A percentile compares a stretch with the other conserved stretches of the same genome.
These are phyloP conservation scores for Eilema depressum DNA, from an alignment of 2,888 invertebrate genomes.

Conservation along the genomic window DNA sequence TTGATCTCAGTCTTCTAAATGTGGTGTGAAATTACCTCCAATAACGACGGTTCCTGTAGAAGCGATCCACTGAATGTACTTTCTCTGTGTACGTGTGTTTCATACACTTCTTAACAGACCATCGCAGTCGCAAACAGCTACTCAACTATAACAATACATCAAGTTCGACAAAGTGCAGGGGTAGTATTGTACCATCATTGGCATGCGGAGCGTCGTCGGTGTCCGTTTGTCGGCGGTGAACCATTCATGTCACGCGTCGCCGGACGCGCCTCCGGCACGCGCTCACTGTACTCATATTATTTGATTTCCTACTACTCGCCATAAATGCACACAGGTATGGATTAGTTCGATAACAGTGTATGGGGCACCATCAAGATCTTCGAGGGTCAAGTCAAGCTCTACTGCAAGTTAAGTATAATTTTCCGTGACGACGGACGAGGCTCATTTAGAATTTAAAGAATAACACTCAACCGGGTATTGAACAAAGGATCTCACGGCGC, in stretches of 20 bases:
- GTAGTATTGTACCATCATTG: background rate
- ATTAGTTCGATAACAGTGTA: background rate
- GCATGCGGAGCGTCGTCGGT: background rate
- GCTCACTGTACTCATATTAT: background rate
- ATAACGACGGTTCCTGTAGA: too few species aligned
- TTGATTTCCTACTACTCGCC: background rate
- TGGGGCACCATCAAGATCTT: background rate
- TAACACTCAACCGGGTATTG: too few species aligned
- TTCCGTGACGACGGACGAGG: too few species aligned
- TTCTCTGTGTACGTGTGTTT: too few species aligned
- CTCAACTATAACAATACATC: background rate
- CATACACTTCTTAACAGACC: background rate
- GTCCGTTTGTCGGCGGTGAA: conserved; percentile 34
- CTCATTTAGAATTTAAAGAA: too few species aligned
- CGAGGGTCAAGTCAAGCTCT: too few species aligned
- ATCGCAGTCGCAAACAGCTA: background rate
- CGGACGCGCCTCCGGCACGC: conserved; percentile 22
- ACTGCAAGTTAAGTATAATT: too few species aligned
- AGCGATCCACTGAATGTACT: too few species aligned
- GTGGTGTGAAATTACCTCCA: too few species aligned
- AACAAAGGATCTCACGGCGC: too few species aligned
- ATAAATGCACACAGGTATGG: background rate
- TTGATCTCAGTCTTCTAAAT: too few species aligned
- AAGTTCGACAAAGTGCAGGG: background rate
- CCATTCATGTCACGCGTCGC: conserved; percentile 39